Percentiles rank a stretch among this genome's conserved stretches.
Conservation (phyloP, 2,113 vertebrate species). For the Cebus imitator region DNA sequence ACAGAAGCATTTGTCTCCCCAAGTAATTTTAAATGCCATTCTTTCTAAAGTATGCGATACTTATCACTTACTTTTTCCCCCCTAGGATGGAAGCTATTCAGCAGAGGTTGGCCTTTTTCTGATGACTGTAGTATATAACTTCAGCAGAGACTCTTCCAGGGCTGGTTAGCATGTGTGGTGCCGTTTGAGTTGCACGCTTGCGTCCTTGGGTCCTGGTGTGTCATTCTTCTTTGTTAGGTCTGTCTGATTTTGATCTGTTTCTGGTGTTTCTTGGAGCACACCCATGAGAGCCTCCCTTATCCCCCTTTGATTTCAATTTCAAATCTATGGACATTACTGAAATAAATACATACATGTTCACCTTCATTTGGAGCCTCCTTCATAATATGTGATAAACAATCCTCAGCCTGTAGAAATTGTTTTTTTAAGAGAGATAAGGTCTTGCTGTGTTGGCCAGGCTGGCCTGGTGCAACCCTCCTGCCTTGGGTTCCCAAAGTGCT, state of each 20-base stretch:
- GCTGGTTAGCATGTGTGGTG: not conserved
- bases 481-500: too few species aligned
- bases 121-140: not conserved
- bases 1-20: not conserved
- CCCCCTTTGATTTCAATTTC: not conserved
- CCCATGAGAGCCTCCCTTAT: not conserved
- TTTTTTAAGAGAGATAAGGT: too few species aligned
- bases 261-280: not conserved
- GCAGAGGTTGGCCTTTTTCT: not conserved
- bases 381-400: not conserved
- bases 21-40: not conserved
- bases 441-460: too few species aligned
- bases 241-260: not conserved
- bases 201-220: not conserved
- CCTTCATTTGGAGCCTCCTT: not conserved
- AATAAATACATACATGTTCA: not conserved
- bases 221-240: not conserved
- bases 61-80: fast-evolving
- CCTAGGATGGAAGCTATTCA: not conserved
- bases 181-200: not conserved
- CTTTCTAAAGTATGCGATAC: not conserved
- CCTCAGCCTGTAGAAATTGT: not conserved
- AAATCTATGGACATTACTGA: not conserved
- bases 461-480: too few species aligned
- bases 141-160: not conserved